Percentiles rank a stretch among this genome's conserved stretches.
These are phyloP conservation scores for Polyploca ridens DNA, from an alignment of 2,888 invertebrate species.

Conservation along the genomic window DNA sequence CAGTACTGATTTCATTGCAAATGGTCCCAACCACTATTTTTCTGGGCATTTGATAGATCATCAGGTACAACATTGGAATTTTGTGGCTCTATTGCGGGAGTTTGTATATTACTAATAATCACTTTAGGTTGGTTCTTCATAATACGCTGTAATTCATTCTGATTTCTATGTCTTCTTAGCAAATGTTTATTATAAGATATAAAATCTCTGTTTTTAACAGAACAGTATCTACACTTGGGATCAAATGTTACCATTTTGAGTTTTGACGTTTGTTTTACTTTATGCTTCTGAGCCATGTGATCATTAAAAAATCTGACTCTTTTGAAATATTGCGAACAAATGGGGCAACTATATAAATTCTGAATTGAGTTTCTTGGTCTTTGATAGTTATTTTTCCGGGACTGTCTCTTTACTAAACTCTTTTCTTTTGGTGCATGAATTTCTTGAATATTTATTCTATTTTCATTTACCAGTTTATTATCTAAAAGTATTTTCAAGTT, in stretches of 20 bases:
- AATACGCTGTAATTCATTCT: slow-evolving; percentile 9
- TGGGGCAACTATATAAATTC: slow-evolving; percentile 39
- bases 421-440: neutral
- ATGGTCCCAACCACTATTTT: slow-evolving; percentile 9
- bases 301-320: slow-evolving; percentile 27
- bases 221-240: slow-evolving; percentile 51
- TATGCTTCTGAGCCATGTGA: slow-evolving; percentile 48
- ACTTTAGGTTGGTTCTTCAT: slow-evolving; percentile 7
- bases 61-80: slow-evolving; percentile 10
- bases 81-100: slow-evolving; percentile 3
- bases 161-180: slow-evolving; percentile 27
- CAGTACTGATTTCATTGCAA: slow-evolving; percentile 50
- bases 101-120: slow-evolving; percentile 17
- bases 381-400: neutral
- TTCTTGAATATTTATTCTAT: neutral
- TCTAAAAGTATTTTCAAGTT: slow-evolving; percentile 12
- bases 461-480: slow-evolving; percentile 11
- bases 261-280: slow-evolving; percentile 27
- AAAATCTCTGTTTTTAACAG: slow-evolving; percentile 28
- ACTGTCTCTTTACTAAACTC: no score
- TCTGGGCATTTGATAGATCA: neutral
- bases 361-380: neutral
- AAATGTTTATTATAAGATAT: slow-evolving; percentile 41
- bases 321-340: slow-evolving; percentile 47
- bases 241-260: slow-evolving; percentile 41